These are phyloP conservation scores for Caenorhabditis sinica DNA, from an alignment of 2,888 invertebrate genomes.

Conservation along the genomic window DNA sequence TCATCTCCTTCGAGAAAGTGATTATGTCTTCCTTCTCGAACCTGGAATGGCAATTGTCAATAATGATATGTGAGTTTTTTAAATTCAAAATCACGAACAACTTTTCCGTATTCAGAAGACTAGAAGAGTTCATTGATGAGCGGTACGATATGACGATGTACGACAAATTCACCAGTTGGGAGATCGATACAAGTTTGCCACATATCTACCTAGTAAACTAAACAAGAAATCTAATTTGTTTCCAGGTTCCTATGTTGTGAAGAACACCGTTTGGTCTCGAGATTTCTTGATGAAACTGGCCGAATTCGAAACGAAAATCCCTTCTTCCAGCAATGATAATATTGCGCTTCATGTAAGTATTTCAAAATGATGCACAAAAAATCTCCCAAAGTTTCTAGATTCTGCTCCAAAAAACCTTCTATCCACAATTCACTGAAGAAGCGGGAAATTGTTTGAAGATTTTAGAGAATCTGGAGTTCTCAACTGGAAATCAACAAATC, in stretches of 20 bases:
- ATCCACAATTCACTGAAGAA: conserved; percentile 43
- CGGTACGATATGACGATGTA: conserved; percentile 69
- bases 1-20: conserved; percentile 54
- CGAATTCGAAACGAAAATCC: conserved; percentile 64
- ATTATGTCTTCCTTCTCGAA: conserved; percentile 72
- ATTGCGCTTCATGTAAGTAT: conserved; percentile 65
- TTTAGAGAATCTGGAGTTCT: conserved; percentile 67
- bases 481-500: conserved; percentile 26
- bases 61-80: conserved; percentile 52
- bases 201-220: too few relatives aligned
- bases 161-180: conserved; percentile 71
- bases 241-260: conserved; percentile 72
- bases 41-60: conserved; percentile 72
- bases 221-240: background rate
- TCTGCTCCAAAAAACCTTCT: conserved; percentile 53
- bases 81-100: background rate
- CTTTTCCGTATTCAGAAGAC: conserved; percentile 30
- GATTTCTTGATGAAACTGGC: conserved; percentile 64
- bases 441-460: conserved; percentile 62
- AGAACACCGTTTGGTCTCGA: conserved; percentile 53
- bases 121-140: conserved; percentile 69
- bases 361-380: background rate
- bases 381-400: conserved; percentile 7
- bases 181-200: conserved; percentile 52
- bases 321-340: conserved; percentile 58